Evolutionary conservation across 2,888 invertebrate genomes (phyloP), one percentile per base, ranked within the genome.

Genomic region (Polydrusus pterygomalis): DNA sequence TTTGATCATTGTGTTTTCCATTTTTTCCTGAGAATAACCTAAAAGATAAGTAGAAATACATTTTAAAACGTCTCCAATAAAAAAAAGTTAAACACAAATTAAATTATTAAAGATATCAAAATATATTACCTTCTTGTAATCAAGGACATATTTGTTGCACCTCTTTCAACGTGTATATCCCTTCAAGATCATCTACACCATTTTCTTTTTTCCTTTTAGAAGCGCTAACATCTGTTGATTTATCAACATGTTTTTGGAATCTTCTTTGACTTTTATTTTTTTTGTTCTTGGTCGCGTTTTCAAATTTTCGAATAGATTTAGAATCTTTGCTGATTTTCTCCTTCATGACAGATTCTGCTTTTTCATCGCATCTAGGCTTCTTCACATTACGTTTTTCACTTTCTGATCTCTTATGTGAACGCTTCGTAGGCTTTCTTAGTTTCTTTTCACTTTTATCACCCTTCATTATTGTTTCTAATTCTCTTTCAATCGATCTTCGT

Each of bases 141-240:
- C 7, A 20, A 9, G 43, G 56, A n/a, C 13, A 63, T 13, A 63
- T 45, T 18, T 47, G 47, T 25, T 63, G 15, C 13, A 63, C 8
- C n/a, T 47, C 20, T 18, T 45, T 45, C 25, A 63, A 47, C 0
- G 45, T 63, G n/a, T 30, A 45, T 25, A 63, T 63, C 0, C 63
- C 47, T 13, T 63, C 63, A 25, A 47, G 47, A 15, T 63, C n/a
- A 47, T 45, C 25, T 5, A 10, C 63, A 8, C n/a, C 15, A 30
- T 47, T 47, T 34, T 34, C 34, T 10, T 10, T 43, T 15, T n/a
- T 62, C 13, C 8, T 10, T 18, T 62, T 13, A 15, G 1, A n/a
- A 5, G 17, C 11, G 1, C 18, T 18, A 17, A 1, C 20, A 18
- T 17, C 15, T 10, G 18, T 17, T 18, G 13, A 3, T 13, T 13